These are phyloP conservation scores for Caenorhabditis wallacei DNA, from an alignment of 2,888 invertebrate genomes.

Conservation along the genomic window DNA sequence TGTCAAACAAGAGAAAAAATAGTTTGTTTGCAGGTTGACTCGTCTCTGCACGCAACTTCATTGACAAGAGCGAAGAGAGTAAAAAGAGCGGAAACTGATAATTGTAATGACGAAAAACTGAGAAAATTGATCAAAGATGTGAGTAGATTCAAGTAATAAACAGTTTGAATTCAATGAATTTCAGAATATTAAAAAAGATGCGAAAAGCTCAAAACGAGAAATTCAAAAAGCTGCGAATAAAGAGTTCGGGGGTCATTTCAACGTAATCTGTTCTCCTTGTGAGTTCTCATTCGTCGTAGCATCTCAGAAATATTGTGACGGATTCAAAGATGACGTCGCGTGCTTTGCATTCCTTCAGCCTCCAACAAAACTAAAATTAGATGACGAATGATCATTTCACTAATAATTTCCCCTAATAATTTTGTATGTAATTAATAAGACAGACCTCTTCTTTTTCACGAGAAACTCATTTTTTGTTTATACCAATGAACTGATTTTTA, in stretches of 20 bases:
- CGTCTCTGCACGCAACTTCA: conserved; percentile 40
- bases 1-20: neutral
- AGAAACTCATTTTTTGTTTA: neutral
- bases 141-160: neutral
- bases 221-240: conserved; percentile 81
- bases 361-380: conserved; percentile 60
- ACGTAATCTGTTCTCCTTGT: conserved; percentile 73
- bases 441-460: conserved; percentile 18
- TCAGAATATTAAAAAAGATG: conserved; percentile 78
- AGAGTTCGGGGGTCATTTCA: conserved; percentile 73
- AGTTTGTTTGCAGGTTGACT: conserved; percentile 58
- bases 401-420: conserved; percentile 14
- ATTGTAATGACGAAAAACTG: conserved; percentile 70
- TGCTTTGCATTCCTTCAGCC: conserved; percentile 72
- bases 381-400: conserved; percentile 30
- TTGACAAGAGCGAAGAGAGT: conserved; percentile 44
- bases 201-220: conserved; percentile 76
- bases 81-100: conserved; percentile 61
- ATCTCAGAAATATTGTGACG: conserved; percentile 73
- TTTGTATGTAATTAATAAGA: conserved; percentile 21
- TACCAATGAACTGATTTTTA: conserved; percentile 1
- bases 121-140: conserved; percentile 65
- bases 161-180: neutral
- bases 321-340: conserved; percentile 71
- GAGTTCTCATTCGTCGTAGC: conserved; percentile 74